Conservation (phyloP, 2,113 vertebrate genomes). For the Propithecus coquereli region DNA sequence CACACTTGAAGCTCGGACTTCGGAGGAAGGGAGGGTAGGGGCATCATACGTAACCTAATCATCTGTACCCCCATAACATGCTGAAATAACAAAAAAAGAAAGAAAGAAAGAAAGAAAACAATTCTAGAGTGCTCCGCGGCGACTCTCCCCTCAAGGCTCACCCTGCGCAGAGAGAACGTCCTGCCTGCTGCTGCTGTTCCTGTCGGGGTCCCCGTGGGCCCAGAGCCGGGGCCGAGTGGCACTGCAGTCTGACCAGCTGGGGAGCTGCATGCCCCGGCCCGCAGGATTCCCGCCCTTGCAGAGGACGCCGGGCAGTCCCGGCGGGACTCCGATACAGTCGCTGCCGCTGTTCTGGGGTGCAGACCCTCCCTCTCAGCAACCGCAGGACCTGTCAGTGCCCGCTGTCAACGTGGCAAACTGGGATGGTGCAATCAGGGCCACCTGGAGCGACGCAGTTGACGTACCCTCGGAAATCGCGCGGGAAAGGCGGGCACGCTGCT, state of each 20-base stretch:
- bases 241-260: background rate
- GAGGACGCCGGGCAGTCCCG: background rate
- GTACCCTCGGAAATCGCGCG: background rate
- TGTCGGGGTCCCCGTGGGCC: no score
- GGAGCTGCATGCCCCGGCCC: no score
- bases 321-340: background rate
- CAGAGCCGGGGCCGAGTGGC: background rate
- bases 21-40: no score
- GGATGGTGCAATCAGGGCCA: background rate
- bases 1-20: no score
- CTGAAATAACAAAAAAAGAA: no score
- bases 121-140: accelerated
- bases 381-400: background rate
- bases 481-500: background rate
- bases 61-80: no score
- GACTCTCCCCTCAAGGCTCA: background rate
- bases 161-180: accelerated
- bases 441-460: background rate
- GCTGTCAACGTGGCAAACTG: no score
- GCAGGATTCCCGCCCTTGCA: background rate
- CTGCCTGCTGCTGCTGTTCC: background rate
- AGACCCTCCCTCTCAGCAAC: background rate
- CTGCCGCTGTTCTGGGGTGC: background rate
- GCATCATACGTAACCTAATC: no score
- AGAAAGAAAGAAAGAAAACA: no score